Evolutionary conservation across 2,113 vertebrate genomes (phyloP), one percentile per base, ranked within the genome.

Genomic region (Elaphurus davidianus): DNA sequence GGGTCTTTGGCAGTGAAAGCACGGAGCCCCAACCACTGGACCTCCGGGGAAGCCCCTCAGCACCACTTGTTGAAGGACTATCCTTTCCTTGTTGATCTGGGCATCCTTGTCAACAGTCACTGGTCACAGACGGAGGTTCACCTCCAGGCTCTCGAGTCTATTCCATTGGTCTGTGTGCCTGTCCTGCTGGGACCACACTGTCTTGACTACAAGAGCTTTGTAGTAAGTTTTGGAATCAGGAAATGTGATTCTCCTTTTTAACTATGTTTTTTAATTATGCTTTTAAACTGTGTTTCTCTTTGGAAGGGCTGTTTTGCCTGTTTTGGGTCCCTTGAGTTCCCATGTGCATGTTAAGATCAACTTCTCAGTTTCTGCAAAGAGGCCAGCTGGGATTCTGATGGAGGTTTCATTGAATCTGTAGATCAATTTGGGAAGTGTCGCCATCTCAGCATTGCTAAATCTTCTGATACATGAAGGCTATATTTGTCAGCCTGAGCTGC

Each of bases 41-140:
- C 43, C 27, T 30, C 15, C 27, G 5, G 43, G 76, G 76, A 30
- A 10, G 76, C 9, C 76, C 43, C 43, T 30, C 27, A 19, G 76
- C 43, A 10, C 27, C 15, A 1, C 16, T 33, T 60, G 40, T 2
- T 9, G 33, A n/a, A 40, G 90, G 57, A 30, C 33, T 8, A 0
- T 36, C 47, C 23, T 62, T 28, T 14, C 25, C 33, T 27, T 10
- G 3, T 2, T 45, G 43, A 4, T 21, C 45, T 6, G 36, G 64
- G 36, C 87, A 3, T 27, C 25, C 27, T 52, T 8, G 11, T 43
- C 25, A 9, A 1, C 6, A 54, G 50, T 16, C 36, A 14, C 16
- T 43, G 64, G 16, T 27, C n/a, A 3, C 40, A 8, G 17, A 2
- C 21, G 11, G 14, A 11, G 27, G 33, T 9, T 15, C 5, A 4